Evolutionary conservation across 1,140 invertebrate genomes (phyloP).

Genomic region (Scylla paramamosain): DNA sequence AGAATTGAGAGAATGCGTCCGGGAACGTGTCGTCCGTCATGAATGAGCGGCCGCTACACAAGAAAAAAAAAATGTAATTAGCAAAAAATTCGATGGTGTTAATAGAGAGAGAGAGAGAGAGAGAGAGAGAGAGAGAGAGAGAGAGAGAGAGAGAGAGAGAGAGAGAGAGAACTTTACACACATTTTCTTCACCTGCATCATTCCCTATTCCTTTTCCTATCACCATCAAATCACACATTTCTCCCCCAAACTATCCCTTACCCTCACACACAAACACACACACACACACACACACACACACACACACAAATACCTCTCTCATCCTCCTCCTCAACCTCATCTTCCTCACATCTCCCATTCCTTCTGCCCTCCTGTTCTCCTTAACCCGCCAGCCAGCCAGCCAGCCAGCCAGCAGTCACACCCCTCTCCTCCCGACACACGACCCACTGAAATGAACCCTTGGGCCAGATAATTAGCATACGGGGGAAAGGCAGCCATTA

Average conservation of each 20-base stretch:
- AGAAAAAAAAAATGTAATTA: neutral
- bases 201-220: neutral
- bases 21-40: too few species aligned
- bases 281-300: slow-evolving; percentile 29
- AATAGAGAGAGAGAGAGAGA: neutral
- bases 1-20: too few species aligned
- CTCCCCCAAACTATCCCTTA: neutral
- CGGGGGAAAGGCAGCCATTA: too few species aligned
- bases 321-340: neutral
- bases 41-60: too few species aligned
- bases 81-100: neutral
- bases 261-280: neutral
- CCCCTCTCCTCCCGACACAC: neutral
- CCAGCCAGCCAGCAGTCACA: neutral
- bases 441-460: neutral
- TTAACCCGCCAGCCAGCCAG: neutral
- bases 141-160: too few species aligned
- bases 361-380: neutral
- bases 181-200: neutral
- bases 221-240: neutral
- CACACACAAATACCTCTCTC: neutral
- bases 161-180: too few species aligned
- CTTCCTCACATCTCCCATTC: neutral
- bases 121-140: too few species aligned
- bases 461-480: neutral